phyloP scores from a whole-genome alignment of 2,888 invertebrate species.

The Camponotus fellah region DNA sequence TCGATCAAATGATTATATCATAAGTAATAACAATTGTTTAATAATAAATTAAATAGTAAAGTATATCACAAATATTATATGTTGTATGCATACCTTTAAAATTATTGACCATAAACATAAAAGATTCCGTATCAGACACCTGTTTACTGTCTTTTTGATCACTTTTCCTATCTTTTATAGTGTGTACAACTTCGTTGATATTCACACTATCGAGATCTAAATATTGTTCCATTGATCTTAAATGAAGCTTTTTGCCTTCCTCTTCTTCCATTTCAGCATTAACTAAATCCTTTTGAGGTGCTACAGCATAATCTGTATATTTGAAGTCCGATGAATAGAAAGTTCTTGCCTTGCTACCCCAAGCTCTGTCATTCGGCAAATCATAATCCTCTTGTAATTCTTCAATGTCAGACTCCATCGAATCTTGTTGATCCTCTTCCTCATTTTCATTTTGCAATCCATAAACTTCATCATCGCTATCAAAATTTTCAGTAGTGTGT shows the following conservation, averaged over 20 bases:
- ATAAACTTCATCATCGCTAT: constrained; percentile 89
- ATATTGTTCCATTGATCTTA: constrained; percentile 90
- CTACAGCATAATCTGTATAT: constrained; percentile 93
- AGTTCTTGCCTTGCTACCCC: constrained; percentile 93
- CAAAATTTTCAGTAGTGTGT: constrained; percentile 87
- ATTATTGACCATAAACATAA: constrained; percentile 92
- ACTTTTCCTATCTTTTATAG: constrained; percentile 75
- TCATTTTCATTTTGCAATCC: constrained; percentile 86
- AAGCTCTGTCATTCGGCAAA: constrained; percentile 93
- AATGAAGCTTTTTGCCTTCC: constrained; percentile 94
- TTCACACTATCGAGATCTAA: constrained; percentile 93
- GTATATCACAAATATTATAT: background rate
- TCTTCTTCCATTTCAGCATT: constrained; percentile 93
- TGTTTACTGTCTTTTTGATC: constrained; percentile 83
- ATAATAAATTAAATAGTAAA: background rate
- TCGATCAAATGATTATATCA: background rate
- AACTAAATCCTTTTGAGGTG: constrained; percentile 89
- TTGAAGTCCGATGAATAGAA: constrained; percentile 96
- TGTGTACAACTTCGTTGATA: constrained; percentile 86
- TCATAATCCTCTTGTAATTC: constrained; percentile 89
- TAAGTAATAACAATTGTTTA: background rate
- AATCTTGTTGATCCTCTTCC: constrained; percentile 81
- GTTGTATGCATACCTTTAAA: constrained; percentile 89
- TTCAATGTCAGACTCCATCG: constrained; percentile 90
- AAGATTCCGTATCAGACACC: constrained; percentile 89